Evolutionary conservation across 2,888 invertebrate species (phyloP).

Genomic region (Cosmia trapezina): DNA sequence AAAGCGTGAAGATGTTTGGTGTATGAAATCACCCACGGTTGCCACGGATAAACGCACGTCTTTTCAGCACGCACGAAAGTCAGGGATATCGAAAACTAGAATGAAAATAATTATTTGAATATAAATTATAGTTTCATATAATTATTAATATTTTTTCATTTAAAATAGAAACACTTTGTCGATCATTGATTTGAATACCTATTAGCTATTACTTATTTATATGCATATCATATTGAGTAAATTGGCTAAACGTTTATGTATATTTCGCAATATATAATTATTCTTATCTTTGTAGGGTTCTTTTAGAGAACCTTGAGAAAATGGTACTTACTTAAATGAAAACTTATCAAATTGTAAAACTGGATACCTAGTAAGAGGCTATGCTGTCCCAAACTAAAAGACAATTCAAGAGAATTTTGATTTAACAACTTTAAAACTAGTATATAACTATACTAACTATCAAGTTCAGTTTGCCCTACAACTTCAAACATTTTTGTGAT

Average conservation of each 20-base stretch:
- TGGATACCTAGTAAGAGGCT: background rate
- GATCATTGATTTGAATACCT: background rate
- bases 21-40: background rate
- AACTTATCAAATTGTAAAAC: conserved; percentile 7
- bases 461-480: background rate
- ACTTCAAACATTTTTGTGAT: background rate
- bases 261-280: conserved; percentile 18
- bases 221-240: conserved; percentile 32
- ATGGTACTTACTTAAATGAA: background rate
- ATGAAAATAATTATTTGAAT: background rate
- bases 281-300: background rate
- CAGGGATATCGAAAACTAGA: background rate
- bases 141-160: no score
- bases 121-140: no score
- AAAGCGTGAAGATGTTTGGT: background rate
- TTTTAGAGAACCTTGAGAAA: conserved; percentile 21
- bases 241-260: conserved; percentile 13
- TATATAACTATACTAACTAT: no score
- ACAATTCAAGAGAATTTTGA: background rate
- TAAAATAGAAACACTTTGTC: background rate
- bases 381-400: background rate
- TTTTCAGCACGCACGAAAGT: background rate
- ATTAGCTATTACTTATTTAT: conserved; percentile 13
- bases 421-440: background rate
- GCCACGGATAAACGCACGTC: background rate